Percentiles rank a stretch among this genome's conserved stretches.
Evolutionary conservation across 2,797 vertebrate genomes (phyloP).

Genomic region (Antennarius maculatus): DNA sequence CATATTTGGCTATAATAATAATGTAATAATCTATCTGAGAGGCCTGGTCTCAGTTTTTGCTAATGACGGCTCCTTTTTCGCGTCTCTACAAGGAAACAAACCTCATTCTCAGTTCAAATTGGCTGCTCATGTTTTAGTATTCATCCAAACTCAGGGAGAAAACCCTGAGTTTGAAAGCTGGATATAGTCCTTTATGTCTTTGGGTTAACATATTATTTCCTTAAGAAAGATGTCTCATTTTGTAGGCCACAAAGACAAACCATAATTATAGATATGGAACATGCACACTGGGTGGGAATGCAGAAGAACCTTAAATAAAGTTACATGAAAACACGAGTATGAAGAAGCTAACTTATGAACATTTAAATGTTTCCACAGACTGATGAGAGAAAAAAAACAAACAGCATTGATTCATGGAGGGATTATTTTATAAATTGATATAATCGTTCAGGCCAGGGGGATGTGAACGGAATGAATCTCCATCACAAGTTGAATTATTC

Average conservation of each 20-base stretch:
- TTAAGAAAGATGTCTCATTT: slow-evolving; percentile 5
- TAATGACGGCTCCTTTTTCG: slow-evolving; percentile 58
- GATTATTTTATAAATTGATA: slow-evolving; percentile 12
- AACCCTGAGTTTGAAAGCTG: slow-evolving; percentile 6
- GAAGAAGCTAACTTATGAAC: neutral
- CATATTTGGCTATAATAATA: no score
- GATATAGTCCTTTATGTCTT: slow-evolving; percentile 14
- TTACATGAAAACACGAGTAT: slow-evolving; percentile 2
- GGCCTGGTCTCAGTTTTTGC: slow-evolving; percentile 40
- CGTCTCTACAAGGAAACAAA: slow-evolving; percentile 25
- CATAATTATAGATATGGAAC: slow-evolving; percentile 27
- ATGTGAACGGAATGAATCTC: slow-evolving; percentile 6
- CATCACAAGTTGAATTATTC: slow-evolving; percentile 29
- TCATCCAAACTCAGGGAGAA: slow-evolving; percentile 11
- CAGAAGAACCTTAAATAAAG: slow-evolving; percentile 22
- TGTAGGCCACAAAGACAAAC: slow-evolving; percentile 24
- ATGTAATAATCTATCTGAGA: slow-evolving; percentile 57
- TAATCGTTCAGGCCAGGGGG: slow-evolving; percentile 2
- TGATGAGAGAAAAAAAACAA: slow-evolving; percentile 2
- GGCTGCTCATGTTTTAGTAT: slow-evolving; percentile 3
- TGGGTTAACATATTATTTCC: slow-evolving; percentile 7
- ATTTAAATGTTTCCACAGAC: slow-evolving; percentile 11
- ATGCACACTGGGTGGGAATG: slow-evolving; percentile 30
- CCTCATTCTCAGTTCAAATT: slow-evolving; percentile 19
- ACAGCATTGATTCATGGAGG: slow-evolving; percentile 32